These are phyloP conservation scores for Suillia variegata DNA, from an alignment of 2,888 invertebrate genomes.

Conservation along the genomic window DNA sequence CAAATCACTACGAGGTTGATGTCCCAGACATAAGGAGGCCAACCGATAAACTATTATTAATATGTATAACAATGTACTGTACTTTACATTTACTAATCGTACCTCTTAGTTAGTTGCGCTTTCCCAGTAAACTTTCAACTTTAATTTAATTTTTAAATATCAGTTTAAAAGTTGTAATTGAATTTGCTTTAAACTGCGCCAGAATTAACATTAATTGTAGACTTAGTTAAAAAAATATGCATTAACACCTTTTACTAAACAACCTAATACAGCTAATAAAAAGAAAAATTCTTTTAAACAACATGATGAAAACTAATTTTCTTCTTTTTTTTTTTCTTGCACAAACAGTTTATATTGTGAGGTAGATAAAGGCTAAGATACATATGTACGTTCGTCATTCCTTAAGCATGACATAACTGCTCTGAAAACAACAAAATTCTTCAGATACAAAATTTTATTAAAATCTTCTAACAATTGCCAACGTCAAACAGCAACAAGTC, in stretches of 20 bases:
- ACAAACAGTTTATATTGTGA: background rate
- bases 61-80: too few species aligned
- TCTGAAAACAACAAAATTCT: too few species aligned
- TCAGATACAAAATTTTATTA: slow-evolving; percentile 1
- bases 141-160: background rate
- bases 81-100: background rate
- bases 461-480: background rate
- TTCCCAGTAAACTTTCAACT: too few species aligned
- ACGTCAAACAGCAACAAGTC: background rate
- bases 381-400: too few species aligned
- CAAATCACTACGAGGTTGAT: background rate
- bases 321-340: background rate
- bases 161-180: background rate
- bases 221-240: background rate
- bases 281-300: background rate
- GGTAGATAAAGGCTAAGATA: too few species aligned
- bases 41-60: background rate
- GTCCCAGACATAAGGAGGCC: background rate
- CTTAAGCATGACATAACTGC: slow-evolving; percentile 21
- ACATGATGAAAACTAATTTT: background rate
- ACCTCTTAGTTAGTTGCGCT: too few species aligned
- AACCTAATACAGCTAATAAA: background rate
- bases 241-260: background rate
- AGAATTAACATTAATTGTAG: background rate
- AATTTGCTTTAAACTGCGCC: background rate